These are phyloP conservation scores for Nothobranchius furzeri DNA, from an alignment of 2,113 vertebrate genomes.

Conservation along the genomic window DNA sequence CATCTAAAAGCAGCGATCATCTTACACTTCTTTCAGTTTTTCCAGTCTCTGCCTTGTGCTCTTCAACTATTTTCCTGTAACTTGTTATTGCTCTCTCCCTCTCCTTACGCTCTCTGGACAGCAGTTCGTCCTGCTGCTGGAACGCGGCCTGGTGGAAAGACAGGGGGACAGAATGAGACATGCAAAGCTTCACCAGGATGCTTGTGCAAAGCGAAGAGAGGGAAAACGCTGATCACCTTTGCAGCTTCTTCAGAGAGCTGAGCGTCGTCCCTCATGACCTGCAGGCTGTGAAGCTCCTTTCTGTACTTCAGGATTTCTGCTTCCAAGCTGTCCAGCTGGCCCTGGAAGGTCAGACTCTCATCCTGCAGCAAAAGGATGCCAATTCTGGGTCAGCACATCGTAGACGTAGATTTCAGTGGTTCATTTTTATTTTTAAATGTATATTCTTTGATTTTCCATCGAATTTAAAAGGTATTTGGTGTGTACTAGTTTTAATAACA, in stretches of 20 bases:
- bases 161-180: not conserved
- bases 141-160: slow-evolving; percentile 75
- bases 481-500: no score
- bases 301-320: slow-evolving; percentile 76
- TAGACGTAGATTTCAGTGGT: no score
- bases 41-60: slow-evolving; percentile 78
- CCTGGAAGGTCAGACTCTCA: slow-evolving; percentile 82
- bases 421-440: no score
- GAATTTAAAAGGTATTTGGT: no score
- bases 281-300: slow-evolving; percentile 78
- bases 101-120: slow-evolving; percentile 79
- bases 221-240: slow-evolving; percentile 72
- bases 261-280: slow-evolving; percentile 77
- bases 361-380: slow-evolving; percentile 74
- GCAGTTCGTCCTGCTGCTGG: slow-evolving; percentile 78
- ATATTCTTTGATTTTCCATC: no score
- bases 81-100: slow-evolving; percentile 76
- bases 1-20: not conserved
- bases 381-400: no score
- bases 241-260: slow-evolving; percentile 77
- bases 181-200: no score
- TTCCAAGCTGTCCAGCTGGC: slow-evolving; percentile 81
- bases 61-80: slow-evolving; percentile 81
- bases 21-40: slow-evolving; percentile 81
- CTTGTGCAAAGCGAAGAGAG: not conserved